Percentiles rank a stretch among this genome's conserved stretches.
Conservation (phyloP, 2,113 vertebrate genomes). For the Gorsachius goisagi region DNA sequence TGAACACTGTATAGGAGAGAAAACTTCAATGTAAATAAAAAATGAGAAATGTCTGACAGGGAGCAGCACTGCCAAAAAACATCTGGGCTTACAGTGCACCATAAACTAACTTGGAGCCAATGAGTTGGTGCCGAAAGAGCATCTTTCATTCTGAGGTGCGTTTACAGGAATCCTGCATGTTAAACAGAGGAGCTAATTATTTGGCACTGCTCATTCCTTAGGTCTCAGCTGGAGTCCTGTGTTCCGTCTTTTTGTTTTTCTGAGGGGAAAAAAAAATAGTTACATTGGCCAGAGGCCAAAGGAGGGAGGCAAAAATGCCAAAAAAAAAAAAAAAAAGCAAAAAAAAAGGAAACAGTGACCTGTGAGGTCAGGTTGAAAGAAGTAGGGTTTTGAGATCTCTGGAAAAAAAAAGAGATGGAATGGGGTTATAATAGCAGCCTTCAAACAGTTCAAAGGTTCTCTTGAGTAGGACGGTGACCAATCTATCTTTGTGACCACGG, state of each 20-base stretch:
- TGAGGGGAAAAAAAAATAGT: not conserved
- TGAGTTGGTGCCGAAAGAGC: not conserved
- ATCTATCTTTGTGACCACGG: not conserved
- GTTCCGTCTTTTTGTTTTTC: not conserved
- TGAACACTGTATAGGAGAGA: not conserved
- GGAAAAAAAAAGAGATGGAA: not conserved
- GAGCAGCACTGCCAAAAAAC: not conserved
- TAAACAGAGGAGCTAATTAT: constrained; percentile 5
- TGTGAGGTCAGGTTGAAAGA: constrained; percentile 8
- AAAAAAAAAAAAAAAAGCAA: no score
- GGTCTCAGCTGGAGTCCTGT: not conserved
- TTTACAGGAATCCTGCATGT: constrained; percentile 4
- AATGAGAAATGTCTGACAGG: not conserved
- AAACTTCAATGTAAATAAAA: not conserved
- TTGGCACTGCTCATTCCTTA: not conserved
- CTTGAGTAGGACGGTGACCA: not conserved
- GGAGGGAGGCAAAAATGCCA: not conserved
- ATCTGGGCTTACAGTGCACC: not conserved
- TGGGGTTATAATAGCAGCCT: not conserved
- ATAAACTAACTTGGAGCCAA: not conserved
- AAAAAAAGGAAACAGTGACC: not conserved
- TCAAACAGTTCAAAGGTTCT: not conserved
- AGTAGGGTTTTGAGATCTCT: not conserved
- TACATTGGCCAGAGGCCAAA: not conserved
- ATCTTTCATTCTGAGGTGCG: not conserved